Evolutionary conservation across 2,113 vertebrate species (phyloP).

Genomic region (Dipodomys stephensi): DNA sequence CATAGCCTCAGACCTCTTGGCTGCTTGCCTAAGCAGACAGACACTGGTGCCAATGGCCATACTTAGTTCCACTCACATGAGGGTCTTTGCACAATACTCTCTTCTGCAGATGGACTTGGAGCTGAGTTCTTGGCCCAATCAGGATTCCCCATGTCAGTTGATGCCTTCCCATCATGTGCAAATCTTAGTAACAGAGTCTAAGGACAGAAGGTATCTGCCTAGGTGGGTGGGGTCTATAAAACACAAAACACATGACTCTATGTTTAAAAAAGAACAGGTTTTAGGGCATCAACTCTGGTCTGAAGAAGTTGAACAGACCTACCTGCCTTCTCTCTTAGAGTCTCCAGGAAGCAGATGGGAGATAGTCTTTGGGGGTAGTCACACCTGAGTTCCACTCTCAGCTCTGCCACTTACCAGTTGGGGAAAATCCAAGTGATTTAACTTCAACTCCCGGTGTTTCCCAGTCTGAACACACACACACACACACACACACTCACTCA

Average conservation of each 20-base stretch:
- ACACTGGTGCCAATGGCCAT: not conserved
- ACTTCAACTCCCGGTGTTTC: not conserved
- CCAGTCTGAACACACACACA: not conserved
- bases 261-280: not conserved
- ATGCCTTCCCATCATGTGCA: not conserved
- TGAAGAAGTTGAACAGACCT: not conserved
- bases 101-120: not conserved
- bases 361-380: not conserved
- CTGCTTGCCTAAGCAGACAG: not conserved
- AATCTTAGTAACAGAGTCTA: not conserved
- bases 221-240: not conserved
- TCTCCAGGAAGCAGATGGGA: not conserved
- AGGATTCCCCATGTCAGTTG: not conserved
- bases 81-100: not conserved
- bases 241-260: not conserved
- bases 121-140: not conserved
- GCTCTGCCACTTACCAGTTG: not conserved
- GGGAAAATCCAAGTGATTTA: not conserved
- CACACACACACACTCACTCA: too few species aligned
- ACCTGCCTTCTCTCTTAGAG: not conserved
- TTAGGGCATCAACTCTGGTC: not conserved
- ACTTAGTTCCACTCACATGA: fast-evolving
- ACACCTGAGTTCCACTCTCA: not conserved
- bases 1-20: not conserved
- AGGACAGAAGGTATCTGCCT: not conserved